A percentile compares a stretch with the other conserved stretches of the same genome.
Evolutionary conservation across 2,113 vertebrate species (phyloP).

Genomic region (Nipponia nippon): DNA sequence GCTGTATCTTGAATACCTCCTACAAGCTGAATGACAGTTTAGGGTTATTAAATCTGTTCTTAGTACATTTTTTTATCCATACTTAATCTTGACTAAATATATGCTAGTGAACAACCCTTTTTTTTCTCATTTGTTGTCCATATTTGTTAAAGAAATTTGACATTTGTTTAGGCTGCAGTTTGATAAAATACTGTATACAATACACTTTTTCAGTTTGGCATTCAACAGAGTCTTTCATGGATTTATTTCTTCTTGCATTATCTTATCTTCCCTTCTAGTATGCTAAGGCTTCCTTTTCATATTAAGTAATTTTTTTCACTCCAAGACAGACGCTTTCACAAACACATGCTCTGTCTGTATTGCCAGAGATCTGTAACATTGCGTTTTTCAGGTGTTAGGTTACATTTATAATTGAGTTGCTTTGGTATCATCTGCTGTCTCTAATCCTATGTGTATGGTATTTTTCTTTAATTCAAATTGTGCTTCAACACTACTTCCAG

Average conservation of each 20-base stretch:
- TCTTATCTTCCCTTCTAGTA: constrained; percentile 72
- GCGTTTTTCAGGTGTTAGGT: not conserved
- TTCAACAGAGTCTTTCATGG: constrained; percentile 65
- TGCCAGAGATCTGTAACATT: not conserved
- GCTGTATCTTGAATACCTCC: constrained; percentile 76
- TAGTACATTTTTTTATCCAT: constrained; percentile 68
- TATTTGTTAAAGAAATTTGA: constrained; percentile 81
- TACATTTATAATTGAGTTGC: not conserved
- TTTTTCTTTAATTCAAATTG: not conserved
- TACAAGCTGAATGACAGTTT: constrained; percentile 77
- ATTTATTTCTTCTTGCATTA: constrained; percentile 74
- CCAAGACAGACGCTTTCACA: constrained; percentile 47
- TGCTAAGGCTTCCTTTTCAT: constrained; percentile 74
- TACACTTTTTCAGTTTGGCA: constrained; percentile 68
- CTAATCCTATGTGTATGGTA: not conserved
- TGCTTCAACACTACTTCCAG: not conserved
- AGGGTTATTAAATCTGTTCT: constrained; percentile 76
- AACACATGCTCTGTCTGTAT: not conserved
- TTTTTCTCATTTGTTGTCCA: constrained; percentile 74
- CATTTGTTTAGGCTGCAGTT: constrained; percentile 78
- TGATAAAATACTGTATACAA: constrained; percentile 78
- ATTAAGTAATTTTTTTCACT: constrained; percentile 66
- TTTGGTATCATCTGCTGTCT: not conserved
- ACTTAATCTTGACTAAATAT: constrained; percentile 75
- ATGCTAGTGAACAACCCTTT: constrained; percentile 63